phyloP scores from a whole-genome alignment of 2,113 vertebrate species.

The Chunga burmeisteri region DNA sequence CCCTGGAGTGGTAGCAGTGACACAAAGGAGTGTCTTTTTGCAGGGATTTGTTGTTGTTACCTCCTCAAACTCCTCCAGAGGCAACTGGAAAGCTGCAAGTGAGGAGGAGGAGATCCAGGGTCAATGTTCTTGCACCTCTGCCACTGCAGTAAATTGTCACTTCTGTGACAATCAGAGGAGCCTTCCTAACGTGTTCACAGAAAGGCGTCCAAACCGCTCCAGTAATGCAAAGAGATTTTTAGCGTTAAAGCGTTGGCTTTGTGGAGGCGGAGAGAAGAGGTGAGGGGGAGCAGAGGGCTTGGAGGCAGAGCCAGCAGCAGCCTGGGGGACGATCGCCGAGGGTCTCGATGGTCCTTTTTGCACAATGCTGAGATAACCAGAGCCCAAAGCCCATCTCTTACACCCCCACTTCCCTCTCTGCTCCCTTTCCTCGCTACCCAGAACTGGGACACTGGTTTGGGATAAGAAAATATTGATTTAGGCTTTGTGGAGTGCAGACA shows the following conservation, averaged over 20 bases:
- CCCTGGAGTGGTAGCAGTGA: neutral
- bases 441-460: neutral
- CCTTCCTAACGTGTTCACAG: neutral
- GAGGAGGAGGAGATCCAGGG: neutral
- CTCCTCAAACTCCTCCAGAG: neutral
- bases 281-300: neutral
- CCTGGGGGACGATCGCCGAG: neutral
- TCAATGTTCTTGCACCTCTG: neutral
- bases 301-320: neutral
- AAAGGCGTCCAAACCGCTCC: neutral
- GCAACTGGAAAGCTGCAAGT: neutral
- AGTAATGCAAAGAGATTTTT: neutral
- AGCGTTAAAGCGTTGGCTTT: neutral
- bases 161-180: neutral
- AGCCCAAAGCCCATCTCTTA: neutral
- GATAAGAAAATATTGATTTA: neutral
- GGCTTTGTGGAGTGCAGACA: neutral
- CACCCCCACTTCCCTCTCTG: neutral
- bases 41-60: neutral
- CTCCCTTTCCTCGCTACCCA: rapidly evolving
- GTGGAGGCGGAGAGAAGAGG: neutral
- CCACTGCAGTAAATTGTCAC: neutral
- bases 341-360: neutral
- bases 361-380: neutral
- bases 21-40: neutral